Evolutionary conservation across 2,888 invertebrate genomes (phyloP), one percentile per base, ranked within the genome.

Genomic region (Branchipolynoe longqiensis): DNA sequence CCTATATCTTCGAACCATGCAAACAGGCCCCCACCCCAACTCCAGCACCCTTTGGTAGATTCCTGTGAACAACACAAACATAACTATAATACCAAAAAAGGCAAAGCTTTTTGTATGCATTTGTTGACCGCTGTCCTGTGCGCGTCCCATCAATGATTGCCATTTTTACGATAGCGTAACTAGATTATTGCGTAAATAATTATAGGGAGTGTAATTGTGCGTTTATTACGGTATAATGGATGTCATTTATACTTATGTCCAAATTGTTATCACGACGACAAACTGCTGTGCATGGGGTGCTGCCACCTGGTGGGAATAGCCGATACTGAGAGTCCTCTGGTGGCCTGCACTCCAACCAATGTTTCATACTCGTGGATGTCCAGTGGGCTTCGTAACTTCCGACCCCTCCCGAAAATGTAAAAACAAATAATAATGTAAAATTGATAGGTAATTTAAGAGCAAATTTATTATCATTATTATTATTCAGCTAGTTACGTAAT

Each of bases 381-480:
- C n/a, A 28, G 31, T 31, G 62, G 36, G 69, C 69, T 69, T 69
- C 22, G 36, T 69, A 69, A 33, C n/a, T 36, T 69, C 18, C 22
- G 18, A 12, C 8, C 69, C 69, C 69, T 22, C 69, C 36, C 69
- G 8, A 14, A 33, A 69, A 33, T 22, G 41, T 41, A 48, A 78
- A 48, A 78, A 78, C 41, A 78, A 62, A 62, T 14, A 22, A 12
- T 78, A 78, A 41, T 78, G 78, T 78, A 78, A 48, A 54, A 78
- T 78, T 78, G 48, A 40, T 78, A 78, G 78, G 78, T 78, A 78
- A 78, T 78, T 78, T 78, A 31, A 69, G 33, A 36, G n/a, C 22
- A 78, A 78, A 48, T 3, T 12, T n/a, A 69, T 69, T n/a, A n/a
- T n/a, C n/a, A n/a, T n/a, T n/a, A n/a, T 78, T 48, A 78, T 78